Percentiles rank a stretch among this genome's conserved stretches.
phyloP scores from a whole-genome alignment of 2,888 invertebrate species.

The Anorthoa munda region DNA sequence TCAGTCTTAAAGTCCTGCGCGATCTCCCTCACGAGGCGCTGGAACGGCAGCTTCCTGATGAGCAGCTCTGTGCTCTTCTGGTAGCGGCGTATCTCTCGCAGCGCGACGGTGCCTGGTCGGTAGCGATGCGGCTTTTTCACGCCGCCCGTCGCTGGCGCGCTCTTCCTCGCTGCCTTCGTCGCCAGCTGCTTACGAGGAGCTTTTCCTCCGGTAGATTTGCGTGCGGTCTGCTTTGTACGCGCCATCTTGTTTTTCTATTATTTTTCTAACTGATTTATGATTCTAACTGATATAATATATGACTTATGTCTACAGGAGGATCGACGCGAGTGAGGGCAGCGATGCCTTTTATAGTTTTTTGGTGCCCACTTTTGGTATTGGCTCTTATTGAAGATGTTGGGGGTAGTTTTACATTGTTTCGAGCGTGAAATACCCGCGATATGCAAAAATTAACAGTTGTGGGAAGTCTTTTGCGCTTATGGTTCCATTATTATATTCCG shows the following conservation, averaged over 20 bases:
- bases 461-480: not conserved
- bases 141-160: slow-evolving; percentile 93
- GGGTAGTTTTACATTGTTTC: slow-evolving; percentile 27
- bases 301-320: too few species aligned
- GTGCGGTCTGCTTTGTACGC: slow-evolving; percentile 94
- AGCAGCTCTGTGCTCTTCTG: slow-evolving; percentile 94
- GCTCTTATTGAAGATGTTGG: not conserved
- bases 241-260: slow-evolving; percentile 86
- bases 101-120: slow-evolving; percentile 93
- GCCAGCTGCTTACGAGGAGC: slow-evolving; percentile 93
- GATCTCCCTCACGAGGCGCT: slow-evolving; percentile 93
- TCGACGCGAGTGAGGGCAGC: not conserved
- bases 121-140: slow-evolving; percentile 94
- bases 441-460: not conserved
- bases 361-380: not conserved
- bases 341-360: slow-evolving; percentile 37
- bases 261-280: too few species aligned
- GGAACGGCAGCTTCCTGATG: slow-evolving; percentile 94
- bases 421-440: not conserved
- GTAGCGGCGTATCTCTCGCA: slow-evolving; percentile 93
- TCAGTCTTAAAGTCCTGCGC: slow-evolving; percentile 94
- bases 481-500: too few species aligned
- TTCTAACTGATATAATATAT: too few species aligned
- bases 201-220: slow-evolving; percentile 94
- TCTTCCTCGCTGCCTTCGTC: slow-evolving; percentile 93